A percentile compares a stretch with the other conserved stretches of the same genome.
Conservation (phyloP, 2,797 vertebrate genomes). For the Dicrostonyx torquatus region DNA sequence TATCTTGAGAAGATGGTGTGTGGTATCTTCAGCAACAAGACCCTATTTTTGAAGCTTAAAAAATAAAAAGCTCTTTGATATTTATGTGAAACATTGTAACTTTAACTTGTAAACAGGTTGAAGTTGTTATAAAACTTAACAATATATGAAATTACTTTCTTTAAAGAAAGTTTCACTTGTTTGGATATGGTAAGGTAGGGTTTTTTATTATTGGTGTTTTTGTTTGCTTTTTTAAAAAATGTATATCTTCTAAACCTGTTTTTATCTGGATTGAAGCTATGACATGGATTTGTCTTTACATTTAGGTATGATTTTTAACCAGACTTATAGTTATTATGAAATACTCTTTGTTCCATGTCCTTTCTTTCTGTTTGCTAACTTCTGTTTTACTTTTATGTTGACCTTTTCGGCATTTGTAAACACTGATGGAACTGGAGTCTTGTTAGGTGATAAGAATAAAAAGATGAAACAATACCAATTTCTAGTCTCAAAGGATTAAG, state of each 20-base stretch:
- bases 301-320: conserved; percentile 55
- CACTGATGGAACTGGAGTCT: neutral
- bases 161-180: neutral
- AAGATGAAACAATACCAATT: conserved; percentile 14
- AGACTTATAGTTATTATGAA: neutral
- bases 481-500: conserved; percentile 30
- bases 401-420: conserved; percentile 32
- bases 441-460: neutral
- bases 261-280: conserved; percentile 30
- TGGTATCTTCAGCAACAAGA: neutral
- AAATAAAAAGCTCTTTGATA: conserved; percentile 18
- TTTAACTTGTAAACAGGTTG: conserved; percentile 63
- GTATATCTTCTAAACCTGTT: neutral
- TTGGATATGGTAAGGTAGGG: neutral
- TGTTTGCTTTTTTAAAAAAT: neutral
- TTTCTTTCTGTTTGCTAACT: neutral
- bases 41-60: neutral
- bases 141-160: conserved; percentile 30
- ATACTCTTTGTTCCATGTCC: neutral
- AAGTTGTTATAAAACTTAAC: conserved; percentile 59
- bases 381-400: conserved; percentile 7
- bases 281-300: neutral
- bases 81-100: conserved; percentile 42
- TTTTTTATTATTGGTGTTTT: neutral
- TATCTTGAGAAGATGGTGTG: neutral